Base-by-base conservation (phyloP, 2,113 vertebrate genomes). In the Larimichthys polyactis region DNA sequence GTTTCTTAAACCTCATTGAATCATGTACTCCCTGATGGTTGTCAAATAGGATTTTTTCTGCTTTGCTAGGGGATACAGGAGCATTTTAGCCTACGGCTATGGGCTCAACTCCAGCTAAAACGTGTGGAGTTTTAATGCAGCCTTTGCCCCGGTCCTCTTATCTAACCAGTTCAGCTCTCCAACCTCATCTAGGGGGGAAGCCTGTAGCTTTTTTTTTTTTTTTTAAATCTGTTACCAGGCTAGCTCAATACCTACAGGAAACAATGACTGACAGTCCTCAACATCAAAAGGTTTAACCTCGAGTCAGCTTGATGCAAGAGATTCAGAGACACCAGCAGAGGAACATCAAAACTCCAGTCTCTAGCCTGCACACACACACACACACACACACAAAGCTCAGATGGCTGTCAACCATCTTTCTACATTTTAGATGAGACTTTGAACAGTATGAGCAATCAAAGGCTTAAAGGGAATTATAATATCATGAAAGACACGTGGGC, bases 341-440 rank as follows among this genome's bases (percentile, higher is more conserved):
- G 54, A 78, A 78, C 65, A 58, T 85, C 76, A 85, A 85, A 85
- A 78, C 62, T 60, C 60, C 29, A 73, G 66, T 66, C 49, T 78
- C 22, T 12, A 54, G 27, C n/a, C 46, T 48, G n/a, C 54, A 58
- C 51, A 67, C 74, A 72, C 51, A 70, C 22, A 66, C 40, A 54
- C 17, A 43, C 51, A 63, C 14, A 32, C 19, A 71, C 58, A 70
- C 54, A 78, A 59, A 75, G 55, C 57, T 83, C 62, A 58, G 43
- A 81, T 64, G 51, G 67, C 71, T 81, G 79, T 71, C 77, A 87
- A 62, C 68, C 20, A 62, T 66, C 86, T 63, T 76, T 76, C 68
- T 88, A 81, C 78, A 90, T 94, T 90, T 88, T 80, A 81, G 70
- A 90, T 82, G 73, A 81, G 79, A 52, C 76, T 86, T 79, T 82